Evolutionary conservation across 2,888 invertebrate genomes (phyloP).

Genomic region (Amphiduros pacificus): DNA sequence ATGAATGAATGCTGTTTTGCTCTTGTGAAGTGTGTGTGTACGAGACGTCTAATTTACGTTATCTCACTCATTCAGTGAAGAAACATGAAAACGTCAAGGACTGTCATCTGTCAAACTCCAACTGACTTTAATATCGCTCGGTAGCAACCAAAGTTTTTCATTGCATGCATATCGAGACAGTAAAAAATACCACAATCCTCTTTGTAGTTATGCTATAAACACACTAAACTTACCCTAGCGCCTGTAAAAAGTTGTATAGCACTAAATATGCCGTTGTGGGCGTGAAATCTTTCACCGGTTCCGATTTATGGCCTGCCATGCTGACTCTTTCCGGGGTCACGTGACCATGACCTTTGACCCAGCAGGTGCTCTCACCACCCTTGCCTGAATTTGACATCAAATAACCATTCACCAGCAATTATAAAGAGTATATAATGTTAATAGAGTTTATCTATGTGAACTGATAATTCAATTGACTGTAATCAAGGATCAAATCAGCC

Average conservation of each 20-base stretch:
- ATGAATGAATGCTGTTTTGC: too few relatives aligned
- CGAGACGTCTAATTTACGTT: too few relatives aligned
- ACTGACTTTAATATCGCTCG: slow-evolving; percentile 4
- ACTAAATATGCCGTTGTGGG: slow-evolving; percentile 12
- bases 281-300: too few relatives aligned
- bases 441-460: too few relatives aligned
- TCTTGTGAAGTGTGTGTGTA: too few relatives aligned
- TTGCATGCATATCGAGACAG: background rate
- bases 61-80: too few relatives aligned
- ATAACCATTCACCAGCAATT: background rate
- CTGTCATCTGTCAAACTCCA: too few relatives aligned
- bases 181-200: background rate
- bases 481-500: too few relatives aligned
- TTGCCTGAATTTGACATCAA: background rate
- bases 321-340: too few relatives aligned
- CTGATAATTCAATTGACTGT: too few relatives aligned
- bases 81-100: too few relatives aligned
- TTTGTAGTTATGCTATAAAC: background rate
- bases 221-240: slow-evolving; percentile 14
- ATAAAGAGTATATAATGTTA: background rate
- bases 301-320: too few relatives aligned
- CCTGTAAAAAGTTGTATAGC: slow-evolving; percentile 19
- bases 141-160: background rate
- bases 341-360: background rate
- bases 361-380: background rate